These are phyloP conservation scores for Phyllostomus hastatus DNA, from an alignment of 2,113 vertebrate genomes.

Conservation along the genomic window DNA sequence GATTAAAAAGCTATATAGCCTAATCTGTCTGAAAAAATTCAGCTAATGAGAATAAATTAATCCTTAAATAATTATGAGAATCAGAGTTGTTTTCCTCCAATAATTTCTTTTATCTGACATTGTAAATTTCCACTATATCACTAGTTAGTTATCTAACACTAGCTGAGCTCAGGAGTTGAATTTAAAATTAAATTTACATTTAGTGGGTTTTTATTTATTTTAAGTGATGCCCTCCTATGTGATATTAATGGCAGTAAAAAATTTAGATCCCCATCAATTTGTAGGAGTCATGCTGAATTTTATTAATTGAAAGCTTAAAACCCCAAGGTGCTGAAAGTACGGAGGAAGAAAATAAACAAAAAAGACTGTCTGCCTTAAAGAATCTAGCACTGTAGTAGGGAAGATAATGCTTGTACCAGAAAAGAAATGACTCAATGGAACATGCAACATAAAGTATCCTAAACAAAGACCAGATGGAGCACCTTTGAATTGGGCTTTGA, in stretches of 20 bases:
- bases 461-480: background rate
- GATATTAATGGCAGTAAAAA: background rate
- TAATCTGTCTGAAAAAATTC: background rate
- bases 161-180: background rate
- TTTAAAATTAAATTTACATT: slow-evolving; percentile 3
- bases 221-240: background rate
- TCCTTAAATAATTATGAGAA: background rate
- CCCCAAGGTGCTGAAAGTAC: background rate
- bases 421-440: background rate
- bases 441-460: background rate
- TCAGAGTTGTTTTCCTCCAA: background rate
- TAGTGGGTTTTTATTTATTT: background rate
- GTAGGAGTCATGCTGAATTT: background rate
- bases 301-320: background rate
- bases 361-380: background rate
- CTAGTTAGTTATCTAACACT: background rate
- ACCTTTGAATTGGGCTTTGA: background rate
- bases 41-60: background rate
- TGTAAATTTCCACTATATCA: background rate
- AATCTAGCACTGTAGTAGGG: background rate
- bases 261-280: background rate
- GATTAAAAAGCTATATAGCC: background rate
- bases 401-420: background rate
- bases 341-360: background rate
- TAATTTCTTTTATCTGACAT: background rate